Conservation (phyloP, 2,113 vertebrate species). For the Pavo muticus region DNA sequence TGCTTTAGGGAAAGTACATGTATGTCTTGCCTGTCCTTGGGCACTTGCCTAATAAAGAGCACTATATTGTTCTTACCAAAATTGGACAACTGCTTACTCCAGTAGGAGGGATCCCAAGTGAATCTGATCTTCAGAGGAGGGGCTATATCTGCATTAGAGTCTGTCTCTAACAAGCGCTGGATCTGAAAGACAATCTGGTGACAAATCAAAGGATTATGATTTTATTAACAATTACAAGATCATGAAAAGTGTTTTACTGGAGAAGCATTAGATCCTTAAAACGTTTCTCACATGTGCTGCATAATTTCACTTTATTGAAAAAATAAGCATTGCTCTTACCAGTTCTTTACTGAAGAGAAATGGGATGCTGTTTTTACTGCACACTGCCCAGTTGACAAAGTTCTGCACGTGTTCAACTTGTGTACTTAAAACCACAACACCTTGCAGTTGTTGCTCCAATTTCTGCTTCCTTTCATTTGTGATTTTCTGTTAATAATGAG, state of each 20-base stretch:
- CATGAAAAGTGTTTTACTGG: not conserved
- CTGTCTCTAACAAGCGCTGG: slow-evolving; percentile 90
- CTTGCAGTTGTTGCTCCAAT: slow-evolving; percentile 93
- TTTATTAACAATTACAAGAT: not conserved
- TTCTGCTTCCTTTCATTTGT: slow-evolving; percentile 89
- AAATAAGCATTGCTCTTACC: slow-evolving; percentile 78
- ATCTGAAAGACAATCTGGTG: slow-evolving; percentile 95
- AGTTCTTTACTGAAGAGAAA: slow-evolving; percentile 97
- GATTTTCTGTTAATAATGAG: slow-evolving; percentile 82
- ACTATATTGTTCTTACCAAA: slow-evolving; percentile 80
- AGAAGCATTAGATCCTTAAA: not conserved
- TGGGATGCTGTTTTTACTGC: slow-evolving; percentile 89
- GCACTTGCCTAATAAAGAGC: not conserved
- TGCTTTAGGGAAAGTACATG: not conserved
- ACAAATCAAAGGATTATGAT: not conserved
- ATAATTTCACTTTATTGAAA: not conserved
- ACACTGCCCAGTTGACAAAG: slow-evolving; percentile 95
- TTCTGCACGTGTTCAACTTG: slow-evolving; percentile 96
- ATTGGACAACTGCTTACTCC: slow-evolving; percentile 93
- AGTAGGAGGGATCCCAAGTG: slow-evolving; percentile 97
- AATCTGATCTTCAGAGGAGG: slow-evolving; percentile 93
- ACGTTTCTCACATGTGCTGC: not conserved
- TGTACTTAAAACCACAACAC: slow-evolving; percentile 88
- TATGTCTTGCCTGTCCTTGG: not conserved
- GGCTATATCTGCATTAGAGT: slow-evolving; percentile 82